These are phyloP conservation scores for Nowickia ferox DNA, from an alignment of 2,888 invertebrate genomes.

Conservation along the genomic window DNA sequence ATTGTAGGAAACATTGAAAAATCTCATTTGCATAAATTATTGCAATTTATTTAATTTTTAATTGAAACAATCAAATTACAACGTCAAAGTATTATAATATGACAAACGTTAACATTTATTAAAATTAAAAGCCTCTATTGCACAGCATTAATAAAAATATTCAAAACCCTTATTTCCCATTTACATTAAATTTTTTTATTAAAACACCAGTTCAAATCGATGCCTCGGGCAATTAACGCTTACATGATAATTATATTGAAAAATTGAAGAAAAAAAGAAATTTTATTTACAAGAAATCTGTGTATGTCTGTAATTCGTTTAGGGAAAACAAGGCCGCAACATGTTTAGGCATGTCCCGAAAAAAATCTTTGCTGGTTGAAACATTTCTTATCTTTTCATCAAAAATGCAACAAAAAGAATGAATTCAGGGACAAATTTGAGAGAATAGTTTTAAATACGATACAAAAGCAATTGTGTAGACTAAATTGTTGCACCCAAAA, in stretches of 20 bases:
- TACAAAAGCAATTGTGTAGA: conserved; percentile 24
- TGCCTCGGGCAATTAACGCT: conserved; percentile 65
- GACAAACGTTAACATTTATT: conserved; percentile 17
- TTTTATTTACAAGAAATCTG: too few relatives aligned
- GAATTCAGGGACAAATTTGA: not conserved
- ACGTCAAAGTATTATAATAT: conserved; percentile 22
- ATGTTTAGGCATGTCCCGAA: conserved; percentile 44
- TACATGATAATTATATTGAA: conserved; percentile 59
- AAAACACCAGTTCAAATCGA: conserved; percentile 19
- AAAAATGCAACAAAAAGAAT: conserved; percentile 30
- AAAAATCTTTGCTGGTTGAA: not conserved
- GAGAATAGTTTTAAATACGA: not conserved
- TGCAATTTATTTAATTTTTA: conserved; percentile 48
- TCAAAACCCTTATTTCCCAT: conserved; percentile 68
- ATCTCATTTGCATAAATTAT: conserved; percentile 64
- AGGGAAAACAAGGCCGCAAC: not conserved
- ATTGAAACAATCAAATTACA: conserved; percentile 34
- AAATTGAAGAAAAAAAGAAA: not conserved
- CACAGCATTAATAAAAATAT: conserved; percentile 26
- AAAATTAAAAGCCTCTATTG: not conserved
- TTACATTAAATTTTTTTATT: not conserved
- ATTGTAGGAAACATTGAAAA: conserved; percentile 41
- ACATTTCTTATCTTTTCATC: conserved; percentile 68
- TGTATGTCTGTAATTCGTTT: not conserved
- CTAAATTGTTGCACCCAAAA: conserved; percentile 41